phyloP scores from a whole-genome alignment of 2,888 invertebrate species.

The Chymomyza amoena region DNA sequence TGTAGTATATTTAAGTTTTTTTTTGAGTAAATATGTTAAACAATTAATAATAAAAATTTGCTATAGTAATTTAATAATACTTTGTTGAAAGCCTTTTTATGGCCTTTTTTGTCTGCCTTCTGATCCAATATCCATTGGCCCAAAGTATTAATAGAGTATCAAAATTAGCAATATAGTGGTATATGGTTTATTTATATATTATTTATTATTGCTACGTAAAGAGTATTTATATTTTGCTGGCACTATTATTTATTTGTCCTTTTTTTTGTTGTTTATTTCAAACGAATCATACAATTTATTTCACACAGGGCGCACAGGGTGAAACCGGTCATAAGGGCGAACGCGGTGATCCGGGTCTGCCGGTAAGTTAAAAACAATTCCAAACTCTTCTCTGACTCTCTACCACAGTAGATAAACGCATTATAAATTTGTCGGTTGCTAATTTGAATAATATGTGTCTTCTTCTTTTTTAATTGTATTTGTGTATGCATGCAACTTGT shows the following conservation, averaged over 20 bases:
- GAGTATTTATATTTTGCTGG: not conserved
- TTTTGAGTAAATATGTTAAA: too few species aligned
- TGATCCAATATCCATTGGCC: too few species aligned
- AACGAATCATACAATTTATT: not conserved
- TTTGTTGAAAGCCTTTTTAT: too few species aligned
- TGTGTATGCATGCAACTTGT: constrained; percentile 54
- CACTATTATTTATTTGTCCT: not conserved
- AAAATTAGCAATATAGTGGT: too few species aligned
- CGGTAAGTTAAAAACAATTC: constrained; percentile 82
- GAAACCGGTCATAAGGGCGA: constrained; percentile 95
- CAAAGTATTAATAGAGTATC: too few species aligned
- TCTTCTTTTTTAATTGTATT: constrained; percentile 38
- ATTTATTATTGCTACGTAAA: too few species aligned
- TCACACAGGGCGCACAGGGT: constrained; percentile 91
- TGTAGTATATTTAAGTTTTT: too few species aligned
- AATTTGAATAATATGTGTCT: constrained; percentile 65
- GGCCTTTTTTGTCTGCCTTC: too few species aligned
- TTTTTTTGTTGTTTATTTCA: not conserved
- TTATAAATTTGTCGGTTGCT: constrained; percentile 49
- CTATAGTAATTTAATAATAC: too few species aligned
- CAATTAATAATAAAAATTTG: too few species aligned
- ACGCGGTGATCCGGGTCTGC: constrained; percentile 94
- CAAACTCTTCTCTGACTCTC: not conserved
- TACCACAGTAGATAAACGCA: constrained; percentile 24
- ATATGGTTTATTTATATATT: too few species aligned